Evolutionary conservation across 2,113 vertebrate species (phyloP).

Genomic region (Brachyhypopomus occidentalis): DNA sequence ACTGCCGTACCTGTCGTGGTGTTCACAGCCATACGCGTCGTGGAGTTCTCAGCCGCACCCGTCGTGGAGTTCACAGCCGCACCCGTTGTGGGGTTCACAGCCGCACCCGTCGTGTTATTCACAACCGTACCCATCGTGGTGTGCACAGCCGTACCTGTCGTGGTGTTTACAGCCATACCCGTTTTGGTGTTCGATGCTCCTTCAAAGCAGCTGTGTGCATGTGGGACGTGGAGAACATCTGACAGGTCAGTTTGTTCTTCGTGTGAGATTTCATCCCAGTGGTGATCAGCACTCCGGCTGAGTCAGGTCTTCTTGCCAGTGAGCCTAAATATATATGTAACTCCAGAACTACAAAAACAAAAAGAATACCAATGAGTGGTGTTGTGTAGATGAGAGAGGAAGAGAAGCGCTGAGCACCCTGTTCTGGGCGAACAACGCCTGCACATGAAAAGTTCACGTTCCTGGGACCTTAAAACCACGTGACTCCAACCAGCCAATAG

Average conservation of each 20-base stretch:
- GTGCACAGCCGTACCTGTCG: neutral
- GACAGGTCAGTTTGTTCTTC: neutral
- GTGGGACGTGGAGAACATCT: conserved; percentile 1
- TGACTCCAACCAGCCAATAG: conserved; percentile 91
- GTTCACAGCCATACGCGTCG: too few species aligned
- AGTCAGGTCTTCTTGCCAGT: neutral
- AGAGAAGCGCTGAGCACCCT: conserved; percentile 73
- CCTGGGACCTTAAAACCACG: conserved; percentile 87
- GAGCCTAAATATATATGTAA: neutral
- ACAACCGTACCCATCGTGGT: neutral
- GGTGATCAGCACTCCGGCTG: neutral
- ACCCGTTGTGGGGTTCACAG: neutral
- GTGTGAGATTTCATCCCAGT: neutral
- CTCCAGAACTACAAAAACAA: conserved; percentile 56
- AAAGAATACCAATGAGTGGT: neutral
- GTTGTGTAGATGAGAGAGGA: conserved; percentile 70
- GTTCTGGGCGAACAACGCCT: conserved; percentile 95
- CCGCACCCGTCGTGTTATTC: too few species aligned
- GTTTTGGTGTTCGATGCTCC: neutral
- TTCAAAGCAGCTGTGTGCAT: neutral
- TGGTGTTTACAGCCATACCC: neutral
- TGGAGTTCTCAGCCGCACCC: too few species aligned
- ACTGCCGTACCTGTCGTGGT: neutral
- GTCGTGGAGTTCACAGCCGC: neutral
- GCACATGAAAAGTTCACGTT: conserved; percentile 97